These are phyloP conservation scores for Cotesia vestalis DNA, from an alignment of 1,140 invertebrate genomes.

Conservation along the genomic window DNA sequence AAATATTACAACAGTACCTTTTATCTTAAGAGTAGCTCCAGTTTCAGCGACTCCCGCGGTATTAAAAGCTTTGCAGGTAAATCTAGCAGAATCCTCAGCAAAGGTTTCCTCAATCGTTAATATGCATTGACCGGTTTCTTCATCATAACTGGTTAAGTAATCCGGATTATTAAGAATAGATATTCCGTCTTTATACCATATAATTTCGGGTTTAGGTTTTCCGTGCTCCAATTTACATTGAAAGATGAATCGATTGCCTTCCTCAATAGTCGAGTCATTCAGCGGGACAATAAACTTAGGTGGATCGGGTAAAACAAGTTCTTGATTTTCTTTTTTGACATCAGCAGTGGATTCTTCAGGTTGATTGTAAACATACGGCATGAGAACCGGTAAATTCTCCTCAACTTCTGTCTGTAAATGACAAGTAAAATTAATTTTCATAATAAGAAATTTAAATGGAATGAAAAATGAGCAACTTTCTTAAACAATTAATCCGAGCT, in stretches of 20 bases:
- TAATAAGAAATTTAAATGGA: slow-evolving; percentile 20
- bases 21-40: slow-evolving; percentile 78
- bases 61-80: slow-evolving; percentile 79
- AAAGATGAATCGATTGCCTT: slow-evolving; percentile 76
- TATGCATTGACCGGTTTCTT: slow-evolving; percentile 66
- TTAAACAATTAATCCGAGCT: neutral
- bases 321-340: slow-evolving; percentile 34
- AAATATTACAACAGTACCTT: slow-evolving; percentile 64
- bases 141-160: slow-evolving; percentile 69
- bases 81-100: slow-evolving; percentile 82
- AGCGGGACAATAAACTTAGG: slow-evolving; percentile 73
- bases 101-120: slow-evolving; percentile 83
- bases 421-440: too few relatives aligned
- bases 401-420: slow-evolving; percentile 44
- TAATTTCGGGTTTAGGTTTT: slow-evolving; percentile 69
- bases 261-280: slow-evolving; percentile 76
- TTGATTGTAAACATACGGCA: slow-evolving; percentile 40
- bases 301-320: slow-evolving; percentile 45
- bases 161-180: slow-evolving; percentile 75
- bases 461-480: slow-evolving; percentile 26
- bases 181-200: slow-evolving; percentile 79
- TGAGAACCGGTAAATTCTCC: slow-evolving; percentile 44
- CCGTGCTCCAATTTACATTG: slow-evolving; percentile 65
- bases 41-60: slow-evolving; percentile 76
- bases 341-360: slow-evolving; percentile 40